Conservation (phyloP, 2,797 vertebrate species). For the Peromyscus attwateri region DNA sequence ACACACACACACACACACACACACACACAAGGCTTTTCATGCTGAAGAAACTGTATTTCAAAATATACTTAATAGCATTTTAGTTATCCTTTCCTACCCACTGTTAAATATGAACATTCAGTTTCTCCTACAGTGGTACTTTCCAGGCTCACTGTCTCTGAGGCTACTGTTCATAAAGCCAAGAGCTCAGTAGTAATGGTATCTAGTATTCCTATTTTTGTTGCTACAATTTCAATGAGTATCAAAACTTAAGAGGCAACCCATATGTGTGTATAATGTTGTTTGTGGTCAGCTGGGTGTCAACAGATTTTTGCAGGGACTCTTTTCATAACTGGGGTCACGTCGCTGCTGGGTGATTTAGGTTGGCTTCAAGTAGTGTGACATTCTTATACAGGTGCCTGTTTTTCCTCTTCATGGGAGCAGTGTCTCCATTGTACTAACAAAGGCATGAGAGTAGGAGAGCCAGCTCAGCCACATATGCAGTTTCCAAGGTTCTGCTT, state of each 20-base stretch:
- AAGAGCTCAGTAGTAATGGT: not conserved
- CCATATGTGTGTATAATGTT: not conserved
- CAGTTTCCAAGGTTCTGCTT: not conserved
- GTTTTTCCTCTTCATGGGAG: not conserved
- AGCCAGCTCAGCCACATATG: not conserved
- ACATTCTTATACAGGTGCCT: not conserved
- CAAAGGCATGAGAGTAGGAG: not conserved
- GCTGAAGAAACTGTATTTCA: constrained; percentile 14
- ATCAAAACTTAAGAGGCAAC: not conserved
- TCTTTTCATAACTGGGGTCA: not conserved
- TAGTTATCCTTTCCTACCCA: not conserved
- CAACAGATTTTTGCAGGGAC: not conserved
- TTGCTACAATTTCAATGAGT: constrained; percentile 19
- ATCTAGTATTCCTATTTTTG: not conserved
- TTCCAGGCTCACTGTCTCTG: not conserved
- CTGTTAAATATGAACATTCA: constrained; percentile 30
- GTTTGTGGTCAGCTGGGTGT: not conserved
- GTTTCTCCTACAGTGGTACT: not conserved
- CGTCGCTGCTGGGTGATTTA: not conserved
- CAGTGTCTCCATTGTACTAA: not conserved
- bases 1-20: not conserved
- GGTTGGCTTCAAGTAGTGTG: not conserved
- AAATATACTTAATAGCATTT: constrained; percentile 21
- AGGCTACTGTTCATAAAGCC: constrained; percentile 24
- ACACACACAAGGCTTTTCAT: constrained; percentile 1